Base-by-base conservation (phyloP, 1,140 invertebrate genomes). In the Drosophila teissieri region DNA sequence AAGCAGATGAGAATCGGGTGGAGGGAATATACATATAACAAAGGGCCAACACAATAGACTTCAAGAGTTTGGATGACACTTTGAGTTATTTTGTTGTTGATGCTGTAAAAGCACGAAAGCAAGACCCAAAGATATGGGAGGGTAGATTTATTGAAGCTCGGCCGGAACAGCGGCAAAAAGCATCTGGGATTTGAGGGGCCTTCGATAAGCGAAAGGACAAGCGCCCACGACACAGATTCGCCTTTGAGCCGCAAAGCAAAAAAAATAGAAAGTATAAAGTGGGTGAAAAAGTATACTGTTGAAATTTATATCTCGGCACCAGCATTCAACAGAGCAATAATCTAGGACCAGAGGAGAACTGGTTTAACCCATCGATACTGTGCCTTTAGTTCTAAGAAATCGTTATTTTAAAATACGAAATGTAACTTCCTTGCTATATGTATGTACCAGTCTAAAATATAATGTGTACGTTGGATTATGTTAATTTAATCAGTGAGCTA, bases 21-120 rank as follows among this genome's bases (percentile, higher is more conserved):
- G 31, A 31, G 34, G 7, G n/a, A 8, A n/a, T 45, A 58, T 57
- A n/a, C 40, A 57, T 61, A 64, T 63, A 85, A 85, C 83, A 81
- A 81, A 78, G 76, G 80, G 74, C 74, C 57, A 67, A 62, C 64
- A 85, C 81, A 86, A 86, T 86, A 86, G 83, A 86, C 83, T 88
- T 89, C 80, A 83, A 88, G 84, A 86, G 83, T 78, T 86, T 76
- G 75, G 83, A 86, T 86, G 84, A 89, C 83, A 86, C 83, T 85
- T 85, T 85, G 78, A 85, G 82, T 85, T 85, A 85, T 85, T 85
- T 81, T 88, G 83, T 85, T 88, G 83, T 89, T 82, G 82, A 86
- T 88, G 83, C 76, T 83, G 83, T 69, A 72, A 79, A 82, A 82
- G 72, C 75, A 79, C 62, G 65, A 68, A 61, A 45, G 55, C 55